phyloP scores from a whole-genome alignment of 2,113 vertebrate species.

The Xerus inauris region DNA sequence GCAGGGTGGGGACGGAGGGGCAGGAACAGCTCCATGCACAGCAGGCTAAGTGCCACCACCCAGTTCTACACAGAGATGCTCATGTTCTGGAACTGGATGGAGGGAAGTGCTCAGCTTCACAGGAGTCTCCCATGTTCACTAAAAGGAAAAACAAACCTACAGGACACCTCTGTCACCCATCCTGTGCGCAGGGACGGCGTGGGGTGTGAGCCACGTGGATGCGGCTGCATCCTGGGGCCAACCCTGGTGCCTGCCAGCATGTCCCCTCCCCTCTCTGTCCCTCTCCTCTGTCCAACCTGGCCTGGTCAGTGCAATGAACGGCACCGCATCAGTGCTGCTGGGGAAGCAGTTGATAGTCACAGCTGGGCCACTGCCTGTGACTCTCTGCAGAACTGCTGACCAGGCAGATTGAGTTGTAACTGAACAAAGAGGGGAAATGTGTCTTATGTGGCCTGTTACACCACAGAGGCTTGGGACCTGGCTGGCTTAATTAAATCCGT shows the following conservation, averaged over 20 bases:
- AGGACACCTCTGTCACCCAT: too few relatives aligned
- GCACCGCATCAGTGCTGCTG: accelerated
- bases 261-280: accelerated
- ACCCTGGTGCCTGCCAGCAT: not conserved
- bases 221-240: accelerated
- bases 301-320: not conserved
- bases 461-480: constrained; percentile 33
- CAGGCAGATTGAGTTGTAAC: not conserved
- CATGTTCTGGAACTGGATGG: not conserved
- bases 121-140: not conserved
- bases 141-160: not conserved
- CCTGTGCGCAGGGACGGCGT: accelerated
- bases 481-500: constrained; percentile 62
- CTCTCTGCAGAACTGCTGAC: constrained; percentile 55
- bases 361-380: not conserved
- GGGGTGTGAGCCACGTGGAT: accelerated
- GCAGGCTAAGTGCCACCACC: accelerated
- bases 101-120: not conserved
- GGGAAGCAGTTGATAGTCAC: not conserved
- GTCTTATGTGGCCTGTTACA: constrained; percentile 31
- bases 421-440: not conserved
- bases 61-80: accelerated
- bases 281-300: not conserved
- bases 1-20: not conserved
- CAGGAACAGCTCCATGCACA: accelerated